Evolutionary conservation across 2,888 invertebrate species (phyloP), one percentile per base, ranked within the genome.

Genomic region (Pinctada fucata): DNA sequence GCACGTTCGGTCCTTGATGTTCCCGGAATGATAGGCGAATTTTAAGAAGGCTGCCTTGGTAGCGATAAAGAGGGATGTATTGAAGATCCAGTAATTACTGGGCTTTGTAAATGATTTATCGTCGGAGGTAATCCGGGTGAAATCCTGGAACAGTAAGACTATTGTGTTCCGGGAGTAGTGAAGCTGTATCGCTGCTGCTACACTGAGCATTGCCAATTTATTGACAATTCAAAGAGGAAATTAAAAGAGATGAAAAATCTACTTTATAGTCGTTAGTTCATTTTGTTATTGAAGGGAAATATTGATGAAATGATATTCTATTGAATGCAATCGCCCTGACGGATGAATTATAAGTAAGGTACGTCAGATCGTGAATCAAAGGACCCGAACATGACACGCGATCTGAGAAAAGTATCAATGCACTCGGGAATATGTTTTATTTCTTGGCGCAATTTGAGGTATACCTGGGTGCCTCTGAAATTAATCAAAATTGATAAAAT

Each of bases 191-290:
- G 13, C 13, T 58, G 58, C 58, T 58, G 58, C 58, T 58, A 58
- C 58, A 58, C 58, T 58, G 58, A 58, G 13, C 58, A 58, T 13
- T 13, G 58, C 6, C 58, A 58, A 58, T 58, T 58, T 58, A 58
- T 58, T 58, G 58, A 58, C 58, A 58, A 58, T 58, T 58, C 58
- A 58, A 58, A 58, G 58, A 58, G 58, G 58, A 58, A 58, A 58
- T 58, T 58, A 58, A 58, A 58, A 58, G 58, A 58, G 58, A 58
- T 58, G 58, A 58, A 58, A 58, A 58, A 58, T 58, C 13, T 58
- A 58, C 58, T 58, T 58, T 58, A 58, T 10, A 58, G 58, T 58
- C 58, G 58, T 58, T 58, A 58, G 58, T 58, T 58, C 58, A 58
- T 58, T 58, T 58, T 13, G 58, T 13, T 58, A 58, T 58, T 58